Conservation (phyloP, 2,797 vertebrate genomes). For the Propithecus perrieri region DNA sequence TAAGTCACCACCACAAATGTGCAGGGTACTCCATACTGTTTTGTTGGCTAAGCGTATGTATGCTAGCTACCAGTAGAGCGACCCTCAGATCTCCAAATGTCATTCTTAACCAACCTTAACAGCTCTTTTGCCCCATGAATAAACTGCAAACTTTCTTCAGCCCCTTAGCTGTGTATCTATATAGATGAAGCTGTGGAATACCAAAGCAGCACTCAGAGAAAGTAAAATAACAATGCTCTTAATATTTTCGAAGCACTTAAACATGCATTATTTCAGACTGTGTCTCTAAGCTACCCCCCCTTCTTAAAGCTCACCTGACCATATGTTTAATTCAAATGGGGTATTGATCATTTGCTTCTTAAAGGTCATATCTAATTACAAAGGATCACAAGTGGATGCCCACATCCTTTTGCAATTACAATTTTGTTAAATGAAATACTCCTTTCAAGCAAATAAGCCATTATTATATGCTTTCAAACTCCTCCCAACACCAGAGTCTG, state of each 20-base stretch:
- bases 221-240: neutral
- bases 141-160: neutral
- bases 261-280: neutral
- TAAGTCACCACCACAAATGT: neutral
- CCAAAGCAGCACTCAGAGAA: neutral
- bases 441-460: slow-evolving; percentile 8
- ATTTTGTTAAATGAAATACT: neutral
- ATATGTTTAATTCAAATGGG: neutral
- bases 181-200: neutral
- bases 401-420: neutral
- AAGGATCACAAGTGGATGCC: neutral
- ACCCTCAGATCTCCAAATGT: neutral
- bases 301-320: neutral
- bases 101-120: neutral
- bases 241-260: neutral
- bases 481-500: neutral
- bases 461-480: neutral
- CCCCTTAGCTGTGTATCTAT: neutral
- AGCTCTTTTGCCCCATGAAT: neutral
- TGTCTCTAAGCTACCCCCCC: neutral
- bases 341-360: slow-evolving; percentile 14
- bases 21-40: neutral
- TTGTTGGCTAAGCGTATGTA: neutral
- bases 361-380: neutral
- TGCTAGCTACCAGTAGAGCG: neutral